These are phyloP conservation scores for Schrankia costaestrigalis DNA, from an alignment of 2,888 invertebrate species.

Conservation along the genomic window DNA sequence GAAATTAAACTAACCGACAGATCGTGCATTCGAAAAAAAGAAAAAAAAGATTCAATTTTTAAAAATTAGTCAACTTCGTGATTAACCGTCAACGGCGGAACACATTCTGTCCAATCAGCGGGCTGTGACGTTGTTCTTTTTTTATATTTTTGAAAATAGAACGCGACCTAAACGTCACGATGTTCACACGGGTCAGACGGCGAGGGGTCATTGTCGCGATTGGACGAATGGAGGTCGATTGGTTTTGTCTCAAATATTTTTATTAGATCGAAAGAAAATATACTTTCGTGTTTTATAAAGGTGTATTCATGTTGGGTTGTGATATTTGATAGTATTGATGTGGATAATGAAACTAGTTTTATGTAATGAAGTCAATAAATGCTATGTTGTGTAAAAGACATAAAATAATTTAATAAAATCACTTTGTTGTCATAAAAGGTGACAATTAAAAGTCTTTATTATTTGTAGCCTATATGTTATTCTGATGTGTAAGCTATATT, in stretches of 20 bases:
- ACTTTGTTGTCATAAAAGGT: too few relatives aligned
- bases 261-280: slow-evolving; percentile 11
- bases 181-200: slow-evolving; percentile 69
- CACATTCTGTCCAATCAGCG: slow-evolving; percentile 52
- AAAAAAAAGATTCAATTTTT: too few relatives aligned
- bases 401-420: too few relatives aligned
- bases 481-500: too few relatives aligned
- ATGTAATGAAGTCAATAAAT: too few relatives aligned
- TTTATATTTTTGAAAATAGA: slow-evolving; percentile 39
- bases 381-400: too few relatives aligned
- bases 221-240: slow-evolving; percentile 22
- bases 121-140: slow-evolving; percentile 50
- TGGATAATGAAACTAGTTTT: too few relatives aligned
- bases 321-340: too few relatives aligned
- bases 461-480: too few relatives aligned
- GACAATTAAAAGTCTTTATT: too few relatives aligned
- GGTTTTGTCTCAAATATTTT: slow-evolving; percentile 16
- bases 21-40: slow-evolving; percentile 32
- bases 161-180: slow-evolving; percentile 58
- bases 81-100: slow-evolving; percentile 28
- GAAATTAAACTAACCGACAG: slow-evolving; percentile 14
- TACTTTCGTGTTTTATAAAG: slow-evolving; percentile 9
- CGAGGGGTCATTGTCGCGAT: slow-evolving; percentile 54
- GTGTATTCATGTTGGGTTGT: too few relatives aligned
- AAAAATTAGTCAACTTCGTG: slow-evolving; percentile 34